Evolutionary conservation across 2,113 vertebrate genomes (phyloP).

Genomic region (Callospermophilus lateralis): DNA sequence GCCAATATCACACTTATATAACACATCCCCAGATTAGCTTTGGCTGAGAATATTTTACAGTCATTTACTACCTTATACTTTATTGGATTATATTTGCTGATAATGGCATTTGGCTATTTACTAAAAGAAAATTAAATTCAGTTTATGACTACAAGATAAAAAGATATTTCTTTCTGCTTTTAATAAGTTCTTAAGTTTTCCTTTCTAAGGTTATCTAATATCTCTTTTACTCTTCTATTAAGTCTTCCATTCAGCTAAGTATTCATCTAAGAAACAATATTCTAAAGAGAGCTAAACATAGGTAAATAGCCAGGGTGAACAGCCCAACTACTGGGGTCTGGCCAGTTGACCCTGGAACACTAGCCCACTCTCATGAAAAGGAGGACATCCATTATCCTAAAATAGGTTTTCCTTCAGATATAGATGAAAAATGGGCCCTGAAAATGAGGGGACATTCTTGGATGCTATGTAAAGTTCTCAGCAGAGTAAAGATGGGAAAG

Average conservation of each 20-base stretch:
- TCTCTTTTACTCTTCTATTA: background rate
- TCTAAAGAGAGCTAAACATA: background rate
- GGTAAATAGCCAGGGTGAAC: background rate
- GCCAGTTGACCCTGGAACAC: too few relatives aligned
- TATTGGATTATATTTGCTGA: background rate
- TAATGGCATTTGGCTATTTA: background rate
- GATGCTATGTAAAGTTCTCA: background rate
- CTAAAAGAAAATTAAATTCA: background rate
- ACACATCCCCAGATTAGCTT: background rate
- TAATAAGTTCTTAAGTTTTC: slow-evolving; percentile 13
- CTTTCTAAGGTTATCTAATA: background rate
- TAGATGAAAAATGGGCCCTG: background rate
- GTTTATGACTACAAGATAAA: slow-evolving; percentile 3
- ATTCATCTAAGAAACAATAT: background rate
- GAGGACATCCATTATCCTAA: background rate
- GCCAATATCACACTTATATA: background rate
- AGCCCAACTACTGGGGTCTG: background rate
- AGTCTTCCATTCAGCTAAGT: background rate
- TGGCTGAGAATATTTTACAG: background rate
- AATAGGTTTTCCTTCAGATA: background rate
- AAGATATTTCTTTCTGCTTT: background rate
- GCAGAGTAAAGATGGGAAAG: background rate
- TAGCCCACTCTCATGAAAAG: background rate
- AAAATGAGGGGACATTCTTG: background rate
- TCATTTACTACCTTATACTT: background rate